These are phyloP conservation scores for Axea sp. DNA, from an alignment of 2,888 invertebrate species.

Conservation along the genomic window DNA sequence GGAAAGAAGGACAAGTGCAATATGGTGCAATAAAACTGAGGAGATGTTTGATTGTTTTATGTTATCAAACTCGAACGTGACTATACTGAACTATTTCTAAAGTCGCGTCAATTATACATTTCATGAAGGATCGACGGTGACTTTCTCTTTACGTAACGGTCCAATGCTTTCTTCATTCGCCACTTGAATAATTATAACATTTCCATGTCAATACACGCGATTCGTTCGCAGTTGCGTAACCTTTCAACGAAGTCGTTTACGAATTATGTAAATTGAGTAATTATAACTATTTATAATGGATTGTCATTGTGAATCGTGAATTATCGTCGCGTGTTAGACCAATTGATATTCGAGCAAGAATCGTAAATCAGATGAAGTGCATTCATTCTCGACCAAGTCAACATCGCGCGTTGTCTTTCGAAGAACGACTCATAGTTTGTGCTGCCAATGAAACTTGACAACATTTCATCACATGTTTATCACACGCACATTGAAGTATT, in stretches of 20 bases:
- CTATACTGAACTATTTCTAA: constrained; percentile 23
- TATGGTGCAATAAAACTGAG: constrained; percentile 7
- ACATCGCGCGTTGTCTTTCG: constrained; percentile 47
- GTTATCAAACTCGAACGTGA: not conserved
- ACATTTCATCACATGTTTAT: too few species aligned
- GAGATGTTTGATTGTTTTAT: constrained; percentile 9
- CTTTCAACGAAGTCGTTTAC: not conserved
- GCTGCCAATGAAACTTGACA: too few species aligned
- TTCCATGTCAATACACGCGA: constrained; percentile 17
- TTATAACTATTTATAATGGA: constrained; percentile 9
- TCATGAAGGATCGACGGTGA: not conserved
- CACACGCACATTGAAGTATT: too few species aligned
- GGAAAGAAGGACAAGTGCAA: not conserved
- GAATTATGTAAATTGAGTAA: constrained; percentile 1
- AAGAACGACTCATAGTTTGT: constrained; percentile 46
- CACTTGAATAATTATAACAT: constrained; percentile 31
- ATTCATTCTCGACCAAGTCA: constrained; percentile 51
- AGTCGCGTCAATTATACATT: constrained; percentile 22
- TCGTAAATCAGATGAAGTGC: constrained; percentile 58
- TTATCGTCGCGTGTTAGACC: constrained; percentile 34
- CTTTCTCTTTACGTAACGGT: constrained; percentile 28
- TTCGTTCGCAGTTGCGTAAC: constrained; percentile 22
- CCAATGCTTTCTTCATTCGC: constrained; percentile 10
- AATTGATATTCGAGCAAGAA: constrained; percentile 43
- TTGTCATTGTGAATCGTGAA: not conserved